phyloP scores from a whole-genome alignment of 2,113 vertebrate genomes.

The Epinephelus moara region DNA sequence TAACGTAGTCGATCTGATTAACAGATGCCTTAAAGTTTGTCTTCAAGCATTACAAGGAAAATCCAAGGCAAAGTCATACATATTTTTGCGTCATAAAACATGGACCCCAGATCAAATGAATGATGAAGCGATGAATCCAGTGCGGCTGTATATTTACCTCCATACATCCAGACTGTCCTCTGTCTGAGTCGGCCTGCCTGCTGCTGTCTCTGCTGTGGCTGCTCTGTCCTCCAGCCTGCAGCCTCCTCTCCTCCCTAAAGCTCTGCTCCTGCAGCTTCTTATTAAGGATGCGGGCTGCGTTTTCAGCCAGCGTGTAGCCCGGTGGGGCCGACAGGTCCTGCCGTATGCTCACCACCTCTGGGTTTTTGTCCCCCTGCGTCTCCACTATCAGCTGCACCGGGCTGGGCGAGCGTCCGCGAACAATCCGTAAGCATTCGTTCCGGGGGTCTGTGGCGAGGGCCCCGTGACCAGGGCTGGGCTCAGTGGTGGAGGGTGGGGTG shows the following conservation, averaged over 20 bases:
- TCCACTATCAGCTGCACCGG: conserved; percentile 90
- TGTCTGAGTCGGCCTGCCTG: conserved; percentile 73
- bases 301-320: conserved; percentile 93
- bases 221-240: conserved; percentile 80
- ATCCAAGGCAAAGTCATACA: conserved; percentile 46
- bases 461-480: conserved; percentile 59
- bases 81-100: conserved; percentile 61
- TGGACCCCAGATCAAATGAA: conserved; percentile 62
- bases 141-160: conserved; percentile 89
- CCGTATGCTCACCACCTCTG: conserved; percentile 88
- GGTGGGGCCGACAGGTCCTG: conserved; percentile 95
- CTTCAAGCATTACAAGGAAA: conserved; percentile 39
- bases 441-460: conserved; percentile 57
- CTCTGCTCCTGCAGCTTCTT: conserved; percentile 95
- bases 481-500: conserved; percentile 60
- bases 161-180: conserved; percentile 88
- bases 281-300: conserved; percentile 92
- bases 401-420: conserved; percentile 93
- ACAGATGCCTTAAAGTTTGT: conserved; percentile 42
- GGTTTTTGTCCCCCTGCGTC: conserved; percentile 87
- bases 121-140: conserved; percentile 60
- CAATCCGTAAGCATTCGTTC: conserved; percentile 82
- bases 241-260: conserved; percentile 90
- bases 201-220: conserved; percentile 83
- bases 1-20: conserved; percentile 1